A percentile compares a stretch with the other conserved stretches of the same genome.
Evolutionary conservation across 1,140 invertebrate species (phyloP).

Genomic region (Scaptodrosophila lebanonensis): DNA sequence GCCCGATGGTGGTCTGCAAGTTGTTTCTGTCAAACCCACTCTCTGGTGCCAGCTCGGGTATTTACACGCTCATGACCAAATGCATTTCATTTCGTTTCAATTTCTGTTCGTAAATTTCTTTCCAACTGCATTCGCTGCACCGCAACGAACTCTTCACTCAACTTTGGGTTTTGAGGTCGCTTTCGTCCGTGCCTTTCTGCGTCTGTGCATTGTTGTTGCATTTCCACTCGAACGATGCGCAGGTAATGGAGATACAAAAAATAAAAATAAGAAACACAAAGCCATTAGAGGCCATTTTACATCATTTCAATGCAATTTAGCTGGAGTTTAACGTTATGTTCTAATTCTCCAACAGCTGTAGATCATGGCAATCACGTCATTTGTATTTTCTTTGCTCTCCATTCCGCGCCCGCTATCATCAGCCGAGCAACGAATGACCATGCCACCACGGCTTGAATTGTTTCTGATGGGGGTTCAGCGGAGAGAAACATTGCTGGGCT

Average conservation of each 20-base stretch:
- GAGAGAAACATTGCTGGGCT: no score
- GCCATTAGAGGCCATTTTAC: slow-evolving; percentile 65
- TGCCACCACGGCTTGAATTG: no score
- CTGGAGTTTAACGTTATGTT: slow-evolving; percentile 65
- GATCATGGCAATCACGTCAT: slow-evolving; percentile 27
- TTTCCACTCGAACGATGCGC: slow-evolving; percentile 14
- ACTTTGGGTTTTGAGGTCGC: slow-evolving; percentile 44
- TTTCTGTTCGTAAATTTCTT: not conserved
- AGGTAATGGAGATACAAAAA: no score
- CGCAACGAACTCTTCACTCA: slow-evolving; percentile 45
- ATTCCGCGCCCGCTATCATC: no score
- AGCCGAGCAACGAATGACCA: no score
- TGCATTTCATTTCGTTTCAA: slow-evolving; percentile 29
- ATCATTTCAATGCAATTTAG: slow-evolving; percentile 70
- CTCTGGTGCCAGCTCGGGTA: no score
- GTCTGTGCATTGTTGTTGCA: not conserved
- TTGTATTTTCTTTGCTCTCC: slow-evolving; percentile 12
- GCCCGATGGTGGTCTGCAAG: no score
- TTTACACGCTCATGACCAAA: slow-evolving; percentile 48
- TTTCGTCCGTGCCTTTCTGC: slow-evolving; percentile 35
- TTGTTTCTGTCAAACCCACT: no score
- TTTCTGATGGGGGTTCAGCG: no score
- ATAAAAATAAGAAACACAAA: slow-evolving; percentile 62
- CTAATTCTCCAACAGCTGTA: slow-evolving; percentile 44
- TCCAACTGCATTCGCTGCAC: slow-evolving; percentile 51